Evolutionary conservation across 2,113 vertebrate species (phyloP).

Genomic region (Halcyon malimbica): DNA sequence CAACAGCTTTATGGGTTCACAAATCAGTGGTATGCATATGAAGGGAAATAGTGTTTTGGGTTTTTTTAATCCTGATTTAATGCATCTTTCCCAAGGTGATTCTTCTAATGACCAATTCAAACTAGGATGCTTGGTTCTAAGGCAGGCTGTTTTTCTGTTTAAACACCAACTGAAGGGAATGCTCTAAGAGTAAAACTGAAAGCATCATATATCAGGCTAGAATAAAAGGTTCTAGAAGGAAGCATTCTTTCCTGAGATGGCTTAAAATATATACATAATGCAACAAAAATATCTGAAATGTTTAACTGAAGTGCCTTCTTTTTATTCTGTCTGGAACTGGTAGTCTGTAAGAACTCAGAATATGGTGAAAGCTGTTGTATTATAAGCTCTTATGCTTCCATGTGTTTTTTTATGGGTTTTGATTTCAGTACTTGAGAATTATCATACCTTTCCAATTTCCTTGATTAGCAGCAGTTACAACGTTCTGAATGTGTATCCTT

Average conservation of each 20-base stretch:
- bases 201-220: background rate
- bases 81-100: background rate
- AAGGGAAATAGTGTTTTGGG: background rate
- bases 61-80: background rate
- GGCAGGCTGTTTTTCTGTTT: background rate
- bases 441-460: conserved; percentile 4
- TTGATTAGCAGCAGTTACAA: conserved; percentile 41
- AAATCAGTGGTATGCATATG: background rate
- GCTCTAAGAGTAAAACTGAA: background rate
- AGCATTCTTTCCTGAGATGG: background rate
- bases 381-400: background rate
- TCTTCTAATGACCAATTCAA: background rate
- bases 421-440: background rate
- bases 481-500: conserved; percentile 14
- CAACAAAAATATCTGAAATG: background rate
- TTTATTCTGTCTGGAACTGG: background rate
- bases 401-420: background rate
- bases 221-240: background rate
- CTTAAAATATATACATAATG: background rate
- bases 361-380: background rate
- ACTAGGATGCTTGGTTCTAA: background rate
- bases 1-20: background rate
- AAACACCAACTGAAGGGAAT: background rate
- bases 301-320: background rate
- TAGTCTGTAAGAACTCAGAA: background rate